phyloP scores from a whole-genome alignment of 2,888 invertebrate genomes.

The Phymatocera aterrima region DNA sequence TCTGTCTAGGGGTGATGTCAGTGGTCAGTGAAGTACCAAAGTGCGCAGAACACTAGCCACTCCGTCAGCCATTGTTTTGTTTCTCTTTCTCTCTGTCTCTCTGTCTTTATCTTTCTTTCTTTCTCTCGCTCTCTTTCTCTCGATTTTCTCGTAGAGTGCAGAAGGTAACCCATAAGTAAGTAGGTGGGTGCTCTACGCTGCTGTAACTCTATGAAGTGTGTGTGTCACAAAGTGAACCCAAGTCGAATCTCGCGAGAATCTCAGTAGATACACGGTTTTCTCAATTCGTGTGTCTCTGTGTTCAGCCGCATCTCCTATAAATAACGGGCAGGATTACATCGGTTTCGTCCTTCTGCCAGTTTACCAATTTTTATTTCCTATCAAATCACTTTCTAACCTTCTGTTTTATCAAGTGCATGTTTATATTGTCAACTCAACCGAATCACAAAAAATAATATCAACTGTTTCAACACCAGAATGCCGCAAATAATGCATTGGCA shows the following conservation, averaged over 20 bases:
- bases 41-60: conserved; percentile 68
- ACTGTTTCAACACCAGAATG: no score
- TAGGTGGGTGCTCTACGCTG: conserved; percentile 72
- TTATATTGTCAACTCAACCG: no score
- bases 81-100: conserved; percentile 55
- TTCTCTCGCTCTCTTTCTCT: conserved; percentile 55
- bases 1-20: conserved; percentile 61
- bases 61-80: conserved; percentile 60
- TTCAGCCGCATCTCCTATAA: conserved; percentile 74
- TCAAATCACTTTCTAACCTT: conserved; percentile 23
- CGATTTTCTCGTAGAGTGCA: conserved; percentile 67
- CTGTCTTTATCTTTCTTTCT: no score
- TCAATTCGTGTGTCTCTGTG: conserved; percentile 65
- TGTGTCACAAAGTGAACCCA: conserved; percentile 72
- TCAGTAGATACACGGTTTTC: conserved; percentile 69
- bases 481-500: no score
- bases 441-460: no score
- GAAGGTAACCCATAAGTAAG: conserved; percentile 72
- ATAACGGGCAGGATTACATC: conserved; percentile 73
- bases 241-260: conserved; percentile 72
- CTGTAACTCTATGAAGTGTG: conserved; percentile 72
- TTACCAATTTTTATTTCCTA: conserved; percentile 56
- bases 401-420: neutral
- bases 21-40: conserved; percentile 68
- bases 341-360: conserved; percentile 64